A percentile compares a stretch with the other conserved stretches of the same genome.
Conservation (phyloP, 2,113 vertebrate species). For the Scortum barcoo region DNA sequence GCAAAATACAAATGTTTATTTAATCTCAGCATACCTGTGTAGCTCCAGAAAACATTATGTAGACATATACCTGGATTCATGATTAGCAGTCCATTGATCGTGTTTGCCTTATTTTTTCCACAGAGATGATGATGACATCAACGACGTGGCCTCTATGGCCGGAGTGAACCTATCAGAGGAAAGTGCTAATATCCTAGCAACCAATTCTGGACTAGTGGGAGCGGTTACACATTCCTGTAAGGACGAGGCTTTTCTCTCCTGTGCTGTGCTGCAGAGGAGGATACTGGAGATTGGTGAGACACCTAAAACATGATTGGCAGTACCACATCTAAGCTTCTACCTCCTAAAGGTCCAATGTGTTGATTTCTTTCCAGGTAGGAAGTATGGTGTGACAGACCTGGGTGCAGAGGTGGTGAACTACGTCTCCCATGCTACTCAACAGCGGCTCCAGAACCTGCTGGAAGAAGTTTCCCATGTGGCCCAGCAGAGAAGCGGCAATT, state of each 20-base stretch:
- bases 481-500: conserved; percentile 93
- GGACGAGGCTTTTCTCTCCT: conserved; percentile 94
- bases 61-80: neutral
- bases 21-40: neutral
- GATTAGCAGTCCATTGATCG: neutral
- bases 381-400: conserved; percentile 92
- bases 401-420: conserved; percentile 93
- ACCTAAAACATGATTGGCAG: neutral
- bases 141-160: conserved; percentile 98
- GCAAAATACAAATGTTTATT: neutral
- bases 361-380: conserved; percentile 86
- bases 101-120: conserved; percentile 13
- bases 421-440: conserved; percentile 94
- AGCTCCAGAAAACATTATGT: neutral
- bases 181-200: conserved; percentile 95
- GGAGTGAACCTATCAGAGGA: conserved; percentile 97
- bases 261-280: conserved; percentile 89
- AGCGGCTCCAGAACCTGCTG: conserved; percentile 92
- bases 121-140: conserved; percentile 98
- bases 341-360: neutral
- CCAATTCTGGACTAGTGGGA: conserved; percentile 94
- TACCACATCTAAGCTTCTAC: neutral
- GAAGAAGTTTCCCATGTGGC: conserved; percentile 94
- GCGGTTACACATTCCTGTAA: conserved; percentile 95
- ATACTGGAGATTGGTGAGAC: conserved; percentile 93